Evolutionary conservation across 2,888 invertebrate genomes (phyloP).

Genomic region (Brachyopa scutellaris): DNA sequence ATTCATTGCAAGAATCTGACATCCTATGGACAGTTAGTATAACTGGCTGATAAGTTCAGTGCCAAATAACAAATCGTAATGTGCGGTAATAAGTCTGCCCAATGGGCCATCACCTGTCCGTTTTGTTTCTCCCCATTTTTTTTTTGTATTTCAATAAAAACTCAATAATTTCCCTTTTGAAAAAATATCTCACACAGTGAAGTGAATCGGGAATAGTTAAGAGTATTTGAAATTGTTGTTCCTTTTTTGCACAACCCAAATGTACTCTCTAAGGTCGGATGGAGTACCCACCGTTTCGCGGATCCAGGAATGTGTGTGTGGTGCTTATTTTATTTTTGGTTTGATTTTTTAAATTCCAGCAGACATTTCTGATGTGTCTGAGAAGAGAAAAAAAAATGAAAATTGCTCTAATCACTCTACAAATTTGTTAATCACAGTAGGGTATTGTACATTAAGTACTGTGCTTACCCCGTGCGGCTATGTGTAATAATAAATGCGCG

Average conservation of each 20-base stretch:
- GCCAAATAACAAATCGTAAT: slow-evolving; percentile 80
- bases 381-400: slow-evolving; percentile 10
- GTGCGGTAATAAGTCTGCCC: slow-evolving; percentile 78
- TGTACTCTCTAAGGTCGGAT: slow-evolving; percentile 23
- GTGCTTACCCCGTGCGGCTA: slow-evolving; percentile 9
- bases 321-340: slow-evolving; percentile 53
- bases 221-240: neutral
- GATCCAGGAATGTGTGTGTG: slow-evolving; percentile 43
- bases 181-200: slow-evolving; percentile 10
- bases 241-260: neutral
- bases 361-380: slow-evolving; percentile 45
- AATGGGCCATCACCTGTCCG: slow-evolving; percentile 72
- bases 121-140: slow-evolving; percentile 72
- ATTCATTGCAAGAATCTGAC: slow-evolving; percentile 52
- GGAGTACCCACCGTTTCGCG: slow-evolving; percentile 4
- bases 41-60: slow-evolving; percentile 76
- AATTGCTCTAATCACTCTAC: slow-evolving; percentile 20
- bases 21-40: slow-evolving; percentile 66
- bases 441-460: slow-evolving; percentile 56
- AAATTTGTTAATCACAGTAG: slow-evolving; percentile 53
- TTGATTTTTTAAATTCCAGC: slow-evolving; percentile 38
- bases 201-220: slow-evolving; percentile 7
- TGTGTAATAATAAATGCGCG: slow-evolving; percentile 61
- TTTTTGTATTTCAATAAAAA: slow-evolving; percentile 15
- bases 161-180: slow-evolving; percentile 12